These are phyloP conservation scores for Ectobius pallidus DNA, from an alignment of 2,888 invertebrate species.

Conservation along the genomic window DNA sequence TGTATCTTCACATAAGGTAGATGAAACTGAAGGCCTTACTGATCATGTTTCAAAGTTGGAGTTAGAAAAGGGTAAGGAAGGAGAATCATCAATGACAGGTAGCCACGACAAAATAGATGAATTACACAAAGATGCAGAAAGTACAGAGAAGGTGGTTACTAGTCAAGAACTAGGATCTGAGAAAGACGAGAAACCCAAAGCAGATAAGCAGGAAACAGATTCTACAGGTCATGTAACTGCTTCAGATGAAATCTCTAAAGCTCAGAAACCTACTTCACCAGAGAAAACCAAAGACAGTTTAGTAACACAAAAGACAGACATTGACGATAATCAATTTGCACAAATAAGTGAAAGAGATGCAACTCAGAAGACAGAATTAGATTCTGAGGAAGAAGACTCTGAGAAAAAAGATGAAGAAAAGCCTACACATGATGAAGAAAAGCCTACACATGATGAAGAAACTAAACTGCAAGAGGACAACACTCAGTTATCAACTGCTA, in stretches of 20 bases:
- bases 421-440: constrained; percentile 18
- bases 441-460: not conserved
- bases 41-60: not conserved
- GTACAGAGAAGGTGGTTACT: not conserved
- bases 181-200: not conserved
- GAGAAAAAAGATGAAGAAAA: constrained; percentile 25
- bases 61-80: not conserved
- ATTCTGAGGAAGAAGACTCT: constrained; percentile 8
- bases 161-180: not conserved
- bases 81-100: not conserved
- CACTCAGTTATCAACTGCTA: not conserved
- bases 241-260: too few species aligned
- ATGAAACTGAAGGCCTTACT: not conserved
- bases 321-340: too few species aligned
- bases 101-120: not conserved
- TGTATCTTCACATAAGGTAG: too few species aligned
- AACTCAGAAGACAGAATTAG: not conserved
- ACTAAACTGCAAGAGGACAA: not conserved
- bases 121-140: too few species aligned
- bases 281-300: not conserved
- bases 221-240: too few species aligned
- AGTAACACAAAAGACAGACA: not conserved
- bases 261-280: not conserved
- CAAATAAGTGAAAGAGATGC: not conserved
- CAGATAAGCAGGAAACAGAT: not conserved